phyloP scores from a whole-genome alignment of 2,888 invertebrate species.

The Diarsia brunnea region DNA sequence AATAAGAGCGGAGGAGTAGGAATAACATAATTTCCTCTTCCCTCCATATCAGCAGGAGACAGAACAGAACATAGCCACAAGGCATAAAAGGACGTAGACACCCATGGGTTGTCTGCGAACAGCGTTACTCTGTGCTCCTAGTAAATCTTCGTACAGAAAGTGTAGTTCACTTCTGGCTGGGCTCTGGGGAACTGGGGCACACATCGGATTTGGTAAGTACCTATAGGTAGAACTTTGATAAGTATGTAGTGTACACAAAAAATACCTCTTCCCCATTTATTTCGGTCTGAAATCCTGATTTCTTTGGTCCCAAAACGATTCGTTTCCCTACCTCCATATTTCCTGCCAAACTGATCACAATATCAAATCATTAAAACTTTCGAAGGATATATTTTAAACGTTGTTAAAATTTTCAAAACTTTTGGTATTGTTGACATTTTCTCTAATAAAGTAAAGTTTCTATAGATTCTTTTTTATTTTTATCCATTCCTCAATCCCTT shows the following conservation, averaged over 20 bases:
- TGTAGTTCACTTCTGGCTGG: neutral
- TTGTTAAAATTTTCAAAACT: slow-evolving; percentile 15
- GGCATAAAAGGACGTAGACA: too few species aligned
- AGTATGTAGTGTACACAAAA: too few species aligned
- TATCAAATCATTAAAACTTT: slow-evolving; percentile 31
- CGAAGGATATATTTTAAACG: neutral
- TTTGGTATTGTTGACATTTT: slow-evolving; percentile 27
- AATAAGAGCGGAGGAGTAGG: too few species aligned
- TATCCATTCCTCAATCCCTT: neutral
- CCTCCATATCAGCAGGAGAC: too few species aligned
- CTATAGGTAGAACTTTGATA: too few species aligned
- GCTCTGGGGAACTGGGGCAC: too few species aligned
- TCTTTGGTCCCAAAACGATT: neutral
- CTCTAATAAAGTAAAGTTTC: neutral
- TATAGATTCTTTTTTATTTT: slow-evolving; percentile 4
- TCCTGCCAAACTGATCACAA: neutral
- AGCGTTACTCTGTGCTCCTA: neutral
- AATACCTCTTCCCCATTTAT: too few species aligned
- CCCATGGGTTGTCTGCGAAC: neutral
- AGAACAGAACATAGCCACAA: too few species aligned
- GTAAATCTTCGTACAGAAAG: neutral
- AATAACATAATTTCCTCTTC: too few species aligned
- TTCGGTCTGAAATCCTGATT: neutral
- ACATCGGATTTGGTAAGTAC: too few species aligned
- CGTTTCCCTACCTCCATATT: neutral